Conservation (phyloP, 2,888 invertebrate genomes). For the Suillia variegata region DNA sequence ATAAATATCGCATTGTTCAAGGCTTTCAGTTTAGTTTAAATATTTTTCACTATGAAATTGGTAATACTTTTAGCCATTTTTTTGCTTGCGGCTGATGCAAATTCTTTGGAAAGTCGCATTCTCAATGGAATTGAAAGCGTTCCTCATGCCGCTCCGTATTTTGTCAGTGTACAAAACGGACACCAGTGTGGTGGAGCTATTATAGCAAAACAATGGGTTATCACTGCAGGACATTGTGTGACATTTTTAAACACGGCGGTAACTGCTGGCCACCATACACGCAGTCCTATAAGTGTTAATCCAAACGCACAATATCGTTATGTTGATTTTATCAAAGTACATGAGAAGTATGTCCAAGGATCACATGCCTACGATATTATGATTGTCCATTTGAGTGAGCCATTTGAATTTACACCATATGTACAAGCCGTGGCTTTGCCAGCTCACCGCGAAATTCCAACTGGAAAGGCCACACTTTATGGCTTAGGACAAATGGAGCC, state of each 20-base stretch:
- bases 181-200: slow-evolving; percentile 63
- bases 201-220: slow-evolving; percentile 53
- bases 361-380: slow-evolving; percentile 65
- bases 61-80: neutral
- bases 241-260: no score
- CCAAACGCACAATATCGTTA: no score
- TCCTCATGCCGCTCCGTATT: slow-evolving; percentile 61
- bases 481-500: slow-evolving; percentile 60
- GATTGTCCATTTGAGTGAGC: slow-evolving; percentile 54
- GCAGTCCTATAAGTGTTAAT: no score
- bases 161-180: slow-evolving; percentile 44
- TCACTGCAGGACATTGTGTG: slow-evolving; percentile 60
- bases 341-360: no score
- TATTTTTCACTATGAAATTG: no score
- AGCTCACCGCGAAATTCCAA: slow-evolving; percentile 36
- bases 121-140: slow-evolving; percentile 56
- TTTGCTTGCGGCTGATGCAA: neutral
- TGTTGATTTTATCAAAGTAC: no score
- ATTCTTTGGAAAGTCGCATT: slow-evolving; percentile 28
- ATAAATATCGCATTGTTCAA: no score
- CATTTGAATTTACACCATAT: slow-evolving; percentile 47
- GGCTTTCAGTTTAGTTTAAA: no score
- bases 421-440: slow-evolving; percentile 59
- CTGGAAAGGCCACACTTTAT: slow-evolving; percentile 52
- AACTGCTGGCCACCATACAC: slow-evolving; percentile 60